Evolutionary conservation across 2,797 vertebrate genomes (phyloP), one percentile per base, ranked within the genome.

Genomic region (Pipistrellus pygmaeus): DNA sequence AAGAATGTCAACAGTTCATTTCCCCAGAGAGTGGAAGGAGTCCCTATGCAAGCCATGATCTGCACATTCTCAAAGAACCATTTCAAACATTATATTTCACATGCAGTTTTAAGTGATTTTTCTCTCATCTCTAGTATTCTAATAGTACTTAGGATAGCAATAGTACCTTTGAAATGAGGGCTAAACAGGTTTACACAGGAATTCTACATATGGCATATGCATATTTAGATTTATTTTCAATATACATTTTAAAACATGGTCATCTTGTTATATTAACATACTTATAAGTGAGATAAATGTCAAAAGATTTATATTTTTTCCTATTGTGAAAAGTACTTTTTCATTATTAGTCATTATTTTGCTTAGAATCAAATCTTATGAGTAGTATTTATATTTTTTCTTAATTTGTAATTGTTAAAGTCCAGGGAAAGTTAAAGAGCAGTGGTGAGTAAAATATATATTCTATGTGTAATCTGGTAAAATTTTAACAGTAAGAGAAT

Each of bases 1-100:
- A 99, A 99, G 98, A 99, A 99, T 99, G 99, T 99, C 99, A 99
- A 99, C 99, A 99, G 99, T 99, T 99, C 99, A 99, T 99, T 99
- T 96, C 99, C 98, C 98, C 98, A 98, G 98, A 98, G 97, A 98
- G 98, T 98, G 98, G 98, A 96, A 98, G 98, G 97, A 98, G 98
- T 98, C 98, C 97, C 98, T 97, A 98, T 96, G 97, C 98, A 97
- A 98, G 97, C 96, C 98, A 98, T 98, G 98, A 99, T 99, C 99
- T 98, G 98, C 97, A 98, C 97, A 92, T 98, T 98, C 98, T 98
- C 98, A 98, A 99, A 99, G 98, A 98, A 97, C 91, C 71, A 11
- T 99, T 98, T 98, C 98, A 99, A 98, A 98, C 98, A 96, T 97
- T 97, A 96, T 97, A 98, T 98, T 98, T 98, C 97, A 98, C 98